Conservation (phyloP, 2,797 vertebrate genomes). For the Hipposideros larvatus region DNA sequence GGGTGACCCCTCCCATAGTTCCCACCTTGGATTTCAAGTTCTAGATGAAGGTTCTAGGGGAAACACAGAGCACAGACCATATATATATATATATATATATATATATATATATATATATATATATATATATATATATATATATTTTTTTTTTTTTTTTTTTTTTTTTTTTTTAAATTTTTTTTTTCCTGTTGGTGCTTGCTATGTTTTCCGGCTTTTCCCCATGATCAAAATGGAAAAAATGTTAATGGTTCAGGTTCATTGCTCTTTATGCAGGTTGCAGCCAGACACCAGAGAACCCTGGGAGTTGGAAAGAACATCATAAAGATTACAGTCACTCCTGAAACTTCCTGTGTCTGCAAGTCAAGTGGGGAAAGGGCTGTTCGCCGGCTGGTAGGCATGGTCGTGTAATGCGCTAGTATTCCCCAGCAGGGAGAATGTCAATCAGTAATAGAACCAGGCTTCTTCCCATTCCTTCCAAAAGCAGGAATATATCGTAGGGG, state of each 20-base stretch:
- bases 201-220: neutral
- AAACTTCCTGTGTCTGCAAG: slow-evolving; percentile 48
- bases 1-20: neutral
- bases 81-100: neutral
- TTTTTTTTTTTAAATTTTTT: too few relatives aligned
- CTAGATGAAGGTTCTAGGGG: slow-evolving; percentile 3
- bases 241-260: slow-evolving; percentile 72
- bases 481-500: neutral
- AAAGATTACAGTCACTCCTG: neutral
- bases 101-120: too few relatives aligned
- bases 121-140: too few relatives aligned
- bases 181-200: neutral
- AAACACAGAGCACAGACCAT: neutral
- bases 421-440: slow-evolving; percentile 75
- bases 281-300: slow-evolving; percentile 69
- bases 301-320: slow-evolving; percentile 3
- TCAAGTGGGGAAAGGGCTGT: slow-evolving; percentile 69
- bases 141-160: too few relatives aligned
- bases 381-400: neutral
- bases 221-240: slow-evolving; percentile 64
- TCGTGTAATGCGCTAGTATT: slow-evolving; percentile 37
- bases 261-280: slow-evolving; percentile 27
- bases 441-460: slow-evolving; percentile 69
- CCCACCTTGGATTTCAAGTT: neutral
- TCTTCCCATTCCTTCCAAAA: slow-evolving; percentile 72